Evolutionary conservation across 2,888 invertebrate genomes (phyloP).

Genomic region (Tenthredo livida): DNA sequence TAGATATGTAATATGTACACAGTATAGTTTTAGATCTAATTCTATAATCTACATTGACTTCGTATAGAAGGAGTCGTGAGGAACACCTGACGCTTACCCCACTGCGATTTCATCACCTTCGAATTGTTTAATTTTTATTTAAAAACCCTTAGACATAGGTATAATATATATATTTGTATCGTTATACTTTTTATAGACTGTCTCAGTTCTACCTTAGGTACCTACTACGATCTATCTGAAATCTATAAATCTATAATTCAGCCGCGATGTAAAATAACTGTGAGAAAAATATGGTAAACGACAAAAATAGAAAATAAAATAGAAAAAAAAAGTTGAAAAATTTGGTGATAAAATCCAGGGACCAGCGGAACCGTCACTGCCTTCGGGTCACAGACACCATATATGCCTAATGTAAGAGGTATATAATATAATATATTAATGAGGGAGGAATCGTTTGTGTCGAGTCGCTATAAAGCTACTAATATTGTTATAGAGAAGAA

Average conservation of each 20-base stretch:
- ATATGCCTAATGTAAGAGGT: slow-evolving; percentile 18
- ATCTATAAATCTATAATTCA: not conserved
- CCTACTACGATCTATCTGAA: not conserved
- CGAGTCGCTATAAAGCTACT: slow-evolving; percentile 24
- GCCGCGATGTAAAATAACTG: not conserved
- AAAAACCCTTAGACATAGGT: not conserved
- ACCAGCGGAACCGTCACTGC: slow-evolving; percentile 39
- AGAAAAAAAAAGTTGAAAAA: not conserved
- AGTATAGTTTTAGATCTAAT: slow-evolving; percentile 36
- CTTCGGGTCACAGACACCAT: slow-evolving; percentile 29
- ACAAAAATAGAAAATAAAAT: not conserved
- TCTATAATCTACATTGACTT: slow-evolving; percentile 65
- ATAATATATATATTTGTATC: not conserved
- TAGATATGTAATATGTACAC: not conserved
- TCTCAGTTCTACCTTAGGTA: slow-evolving; percentile 14
- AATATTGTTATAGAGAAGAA: not conserved
- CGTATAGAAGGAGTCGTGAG: slow-evolving; percentile 67
- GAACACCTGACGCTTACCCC: slow-evolving; percentile 57
- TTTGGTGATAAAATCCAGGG: slow-evolving; percentile 44
- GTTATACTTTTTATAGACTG: not conserved
- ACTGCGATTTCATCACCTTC: slow-evolving; percentile 47
- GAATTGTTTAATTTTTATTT: slow-evolving; percentile 13
- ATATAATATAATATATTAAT: not conserved
- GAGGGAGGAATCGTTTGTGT: slow-evolving; percentile 38
- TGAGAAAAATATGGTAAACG: not conserved